Percentiles rank a stretch among this genome's conserved stretches.
These are phyloP conservation scores for Diachasmimorpha longicaudata DNA, from an alignment of 1,140 invertebrate genomes.

Conservation along the genomic window DNA sequence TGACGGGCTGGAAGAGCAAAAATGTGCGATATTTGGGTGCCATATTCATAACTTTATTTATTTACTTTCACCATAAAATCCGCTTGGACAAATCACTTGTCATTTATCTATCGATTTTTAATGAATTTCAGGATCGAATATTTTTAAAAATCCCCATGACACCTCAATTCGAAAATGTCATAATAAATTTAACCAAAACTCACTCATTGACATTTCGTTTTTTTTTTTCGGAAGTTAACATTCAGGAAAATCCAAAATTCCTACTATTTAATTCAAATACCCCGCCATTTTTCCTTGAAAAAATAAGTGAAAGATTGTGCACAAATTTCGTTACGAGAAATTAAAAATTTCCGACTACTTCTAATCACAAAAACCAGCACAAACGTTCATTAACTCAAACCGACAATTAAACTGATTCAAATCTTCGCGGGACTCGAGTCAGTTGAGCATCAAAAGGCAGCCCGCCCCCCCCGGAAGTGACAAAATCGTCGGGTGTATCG, in stretches of 20 bases:
- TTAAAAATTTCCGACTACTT: too few relatives aligned
- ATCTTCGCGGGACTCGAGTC: background rate
- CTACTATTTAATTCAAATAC: background rate
- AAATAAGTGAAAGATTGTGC: too few relatives aligned
- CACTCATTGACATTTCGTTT: conserved; percentile 16
- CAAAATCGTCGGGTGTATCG: background rate
- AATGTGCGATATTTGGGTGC: too few relatives aligned
- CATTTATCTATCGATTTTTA: too few relatives aligned
- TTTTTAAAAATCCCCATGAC: background rate
- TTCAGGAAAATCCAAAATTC: background rate
- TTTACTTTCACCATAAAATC: too few relatives aligned
- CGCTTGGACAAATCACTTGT: too few relatives aligned
- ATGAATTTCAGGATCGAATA: too few relatives aligned
- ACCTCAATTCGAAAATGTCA: conserved; percentile 1
- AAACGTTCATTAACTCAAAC: too few relatives aligned
- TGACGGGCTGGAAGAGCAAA: background rate
- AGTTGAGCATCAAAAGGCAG: background rate
- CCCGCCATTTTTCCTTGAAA: background rate
- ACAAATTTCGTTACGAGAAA: too few relatives aligned
- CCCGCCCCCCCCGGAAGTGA: background rate
- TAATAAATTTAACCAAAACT: conserved; percentile 4
- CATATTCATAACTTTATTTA: too few relatives aligned
- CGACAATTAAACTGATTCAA: background rate
- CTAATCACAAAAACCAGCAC: too few relatives aligned
- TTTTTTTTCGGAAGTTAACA: background rate